These are phyloP conservation scores for Hyperoplus lanceolatus DNA, from an alignment of 2,797 vertebrate species.

Conservation along the genomic window DNA sequence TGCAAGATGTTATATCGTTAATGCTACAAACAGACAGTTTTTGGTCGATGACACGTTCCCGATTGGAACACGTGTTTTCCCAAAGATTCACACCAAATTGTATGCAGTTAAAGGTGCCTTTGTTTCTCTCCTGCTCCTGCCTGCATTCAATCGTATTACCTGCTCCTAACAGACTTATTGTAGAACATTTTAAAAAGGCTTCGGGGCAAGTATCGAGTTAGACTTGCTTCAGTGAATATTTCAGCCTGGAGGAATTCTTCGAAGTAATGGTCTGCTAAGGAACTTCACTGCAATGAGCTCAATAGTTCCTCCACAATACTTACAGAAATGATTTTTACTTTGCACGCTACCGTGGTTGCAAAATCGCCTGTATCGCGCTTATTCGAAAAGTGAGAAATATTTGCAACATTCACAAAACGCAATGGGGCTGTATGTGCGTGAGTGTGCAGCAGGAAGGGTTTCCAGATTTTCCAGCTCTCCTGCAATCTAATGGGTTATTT, in stretches of 20 bases:
- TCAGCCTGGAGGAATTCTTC: constrained; percentile 82
- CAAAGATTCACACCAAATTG: not conserved
- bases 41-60: not conserved
- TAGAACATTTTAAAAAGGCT: constrained; percentile 73
- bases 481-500: constrained; percentile 88
- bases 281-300: constrained; percentile 82
- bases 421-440: constrained; percentile 9
- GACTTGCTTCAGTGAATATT: constrained; percentile 78
- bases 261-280: constrained; percentile 84
- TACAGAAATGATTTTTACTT: constrained; percentile 80
- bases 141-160: constrained; percentile 56
- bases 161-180: constrained; percentile 74
- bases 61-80: not conserved
- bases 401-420: constrained; percentile 38
- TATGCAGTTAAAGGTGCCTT: not conserved
- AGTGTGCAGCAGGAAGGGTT: constrained; percentile 29
- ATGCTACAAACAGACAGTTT: constrained; percentile 14
- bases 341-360: constrained; percentile 47
- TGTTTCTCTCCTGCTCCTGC: constrained; percentile 33
- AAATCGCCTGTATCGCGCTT: constrained; percentile 44
- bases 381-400: constrained; percentile 57
- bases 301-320: constrained; percentile 78
- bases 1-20: constrained; percentile 27
- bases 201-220: constrained; percentile 69
- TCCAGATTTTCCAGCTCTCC: constrained; percentile 81